Conservation (phyloP, 2,888 invertebrate species). For the Listrodromus nycthemerus region DNA sequence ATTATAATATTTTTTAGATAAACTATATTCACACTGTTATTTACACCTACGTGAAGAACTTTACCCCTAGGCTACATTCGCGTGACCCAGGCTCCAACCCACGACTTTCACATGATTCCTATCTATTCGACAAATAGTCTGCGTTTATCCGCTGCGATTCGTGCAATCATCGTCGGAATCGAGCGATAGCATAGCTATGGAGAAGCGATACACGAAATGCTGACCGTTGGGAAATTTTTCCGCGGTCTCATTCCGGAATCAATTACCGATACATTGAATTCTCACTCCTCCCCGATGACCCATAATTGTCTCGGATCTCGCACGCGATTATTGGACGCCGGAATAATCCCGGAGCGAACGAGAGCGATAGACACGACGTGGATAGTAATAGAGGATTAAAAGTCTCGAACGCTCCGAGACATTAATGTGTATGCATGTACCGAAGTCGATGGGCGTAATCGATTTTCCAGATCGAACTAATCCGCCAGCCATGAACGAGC, state of each 20-base stretch:
- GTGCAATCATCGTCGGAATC: not conserved
- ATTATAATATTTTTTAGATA: conserved; percentile 44
- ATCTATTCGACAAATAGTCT: not conserved
- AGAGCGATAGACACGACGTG: conserved; percentile 27
- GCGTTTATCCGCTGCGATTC: not conserved
- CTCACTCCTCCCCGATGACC: conserved; percentile 33
- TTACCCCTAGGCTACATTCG: conserved; percentile 29
- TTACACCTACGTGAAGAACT: conserved; percentile 42
- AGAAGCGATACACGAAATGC: not conserved
- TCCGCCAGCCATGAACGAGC: conserved; percentile 23
- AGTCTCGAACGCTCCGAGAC: conserved; percentile 13
- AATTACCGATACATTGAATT: conserved; percentile 38
- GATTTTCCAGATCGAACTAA: conserved; percentile 59
- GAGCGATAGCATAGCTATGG: not conserved
- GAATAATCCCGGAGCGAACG: conserved; percentile 33
- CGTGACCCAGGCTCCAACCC: conserved; percentile 24
- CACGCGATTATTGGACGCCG: conserved; percentile 46
- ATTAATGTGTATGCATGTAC: conserved; percentile 7
- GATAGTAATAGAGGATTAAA: conserved; percentile 43
- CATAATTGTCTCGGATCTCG: conserved; percentile 40
- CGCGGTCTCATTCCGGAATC: conserved; percentile 5
- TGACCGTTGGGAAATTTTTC: not conserved
- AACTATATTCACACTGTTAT: conserved; percentile 49
- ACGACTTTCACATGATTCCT: conserved; percentile 29
- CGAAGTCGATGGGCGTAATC: conserved; percentile 49